Evolutionary conservation across 1,140 invertebrate genomes (phyloP).

Genomic region (Aporrectodea caliginosa): DNA sequence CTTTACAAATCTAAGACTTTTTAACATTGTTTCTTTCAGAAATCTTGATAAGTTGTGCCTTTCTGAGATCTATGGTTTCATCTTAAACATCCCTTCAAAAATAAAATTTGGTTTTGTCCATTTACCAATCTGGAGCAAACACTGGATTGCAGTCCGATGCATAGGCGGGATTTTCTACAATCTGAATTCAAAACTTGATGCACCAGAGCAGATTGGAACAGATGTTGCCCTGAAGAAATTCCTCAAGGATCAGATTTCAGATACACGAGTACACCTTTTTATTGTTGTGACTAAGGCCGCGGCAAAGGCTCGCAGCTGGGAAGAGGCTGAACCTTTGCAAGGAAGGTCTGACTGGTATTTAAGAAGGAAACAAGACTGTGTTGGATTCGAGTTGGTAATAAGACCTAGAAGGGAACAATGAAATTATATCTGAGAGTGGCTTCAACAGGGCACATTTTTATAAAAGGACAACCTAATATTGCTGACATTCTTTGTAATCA

Average conservation of each 20-base stretch:
- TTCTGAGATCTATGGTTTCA: slow-evolving; percentile 79
- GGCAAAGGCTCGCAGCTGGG: not conserved
- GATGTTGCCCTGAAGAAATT: slow-evolving; percentile 70
- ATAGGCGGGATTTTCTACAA: slow-evolving; percentile 74
- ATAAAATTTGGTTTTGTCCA: slow-evolving; percentile 55
- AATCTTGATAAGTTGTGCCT: slow-evolving; percentile 75
- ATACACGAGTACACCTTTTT: not conserved
- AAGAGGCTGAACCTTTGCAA: too few relatives aligned
- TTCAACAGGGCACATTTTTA: too few relatives aligned
- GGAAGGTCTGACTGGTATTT: too few relatives aligned
- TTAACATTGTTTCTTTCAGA: too few relatives aligned
- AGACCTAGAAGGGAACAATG: too few relatives aligned
- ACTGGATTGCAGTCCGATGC: slow-evolving; percentile 73
- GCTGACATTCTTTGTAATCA: too few relatives aligned
- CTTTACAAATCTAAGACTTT: too few relatives aligned
- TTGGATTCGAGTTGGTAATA: too few relatives aligned
- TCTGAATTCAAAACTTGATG: slow-evolving; percentile 84
- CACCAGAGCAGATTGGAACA: slow-evolving; percentile 79
- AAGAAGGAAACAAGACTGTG: too few relatives aligned
- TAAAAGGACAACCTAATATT: too few relatives aligned
- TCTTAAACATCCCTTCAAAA: slow-evolving; percentile 47
- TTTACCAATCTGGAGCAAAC: slow-evolving; percentile 75
- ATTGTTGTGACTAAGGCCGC: not conserved
- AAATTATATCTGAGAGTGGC: too few relatives aligned
- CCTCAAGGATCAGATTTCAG: slow-evolving; percentile 69